phyloP scores from a whole-genome alignment of 92 coral and sea anemone genomes.

The Siderastrea radians region DNA sequence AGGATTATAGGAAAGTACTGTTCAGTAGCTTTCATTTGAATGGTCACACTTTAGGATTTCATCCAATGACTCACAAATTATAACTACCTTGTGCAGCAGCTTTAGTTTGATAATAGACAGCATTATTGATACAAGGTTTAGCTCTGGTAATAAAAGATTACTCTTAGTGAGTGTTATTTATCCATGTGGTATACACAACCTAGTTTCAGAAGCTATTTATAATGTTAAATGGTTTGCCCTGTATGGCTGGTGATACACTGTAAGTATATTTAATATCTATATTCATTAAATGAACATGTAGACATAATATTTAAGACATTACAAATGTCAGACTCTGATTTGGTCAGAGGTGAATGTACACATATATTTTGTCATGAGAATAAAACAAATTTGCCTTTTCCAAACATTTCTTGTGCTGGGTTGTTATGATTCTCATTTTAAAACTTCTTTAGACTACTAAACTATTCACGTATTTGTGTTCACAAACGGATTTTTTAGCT shows the following conservation, averaged over 20 bases:
- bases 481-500: no score
- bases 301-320: not conserved
- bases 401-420: not conserved
- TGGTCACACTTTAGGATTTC: no score
- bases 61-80: no score
- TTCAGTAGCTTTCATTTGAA: no score
- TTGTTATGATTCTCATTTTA: not conserved
- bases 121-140: no score
- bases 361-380: conserved; percentile 16
- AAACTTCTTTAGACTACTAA: no score
- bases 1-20: no score
- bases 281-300: not conserved
- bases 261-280: not conserved
- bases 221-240: not conserved
- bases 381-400: not conserved
- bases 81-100: no score
- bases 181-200: no score
- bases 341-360: not conserved
- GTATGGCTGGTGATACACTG: not conserved
- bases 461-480: not conserved
- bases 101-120: no score
- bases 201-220: not conserved
- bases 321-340: not conserved
- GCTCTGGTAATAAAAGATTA: no score
- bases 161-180: no score